Base-by-base conservation (phyloP, 2,797 vertebrate genomes). In the Bufotes viridis region DNA sequence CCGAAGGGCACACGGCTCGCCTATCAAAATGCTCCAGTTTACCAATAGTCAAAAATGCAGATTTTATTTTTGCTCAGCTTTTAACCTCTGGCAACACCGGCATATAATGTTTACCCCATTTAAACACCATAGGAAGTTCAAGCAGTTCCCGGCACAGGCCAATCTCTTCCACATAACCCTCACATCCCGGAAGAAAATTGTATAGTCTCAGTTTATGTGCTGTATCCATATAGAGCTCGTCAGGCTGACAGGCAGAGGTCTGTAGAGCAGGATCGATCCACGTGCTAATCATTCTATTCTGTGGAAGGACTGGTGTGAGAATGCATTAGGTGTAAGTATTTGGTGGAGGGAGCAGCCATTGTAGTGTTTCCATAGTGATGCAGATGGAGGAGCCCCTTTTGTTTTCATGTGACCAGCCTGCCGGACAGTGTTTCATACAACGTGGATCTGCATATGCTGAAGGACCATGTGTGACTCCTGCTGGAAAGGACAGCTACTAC, bases 331-430 rank as follows among this genome's bases (percentile, higher is more conserved):
- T 20, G 80, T 82, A 84, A 57, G 75, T 80, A 26, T 49, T 42
- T 58, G 70, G 24, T 70, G 72, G 67, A 60, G 51, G 63, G 12
- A 78, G 51, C 69, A 85, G 78, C 70, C 70, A 78, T 78, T 72
- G 83, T 69, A 51, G 82, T 12, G 78, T 85, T 82, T 81, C 82
- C 60, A 84, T 82, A 80, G 89, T 24, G 34, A 88, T 55, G 63
- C n/a, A 78, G 29, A 22, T 18, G 51, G 49, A 55, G 34, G 63
- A 22, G 29, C 78, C 69, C 49, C 49, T 76, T 58, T 57, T 81
- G 74, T 24, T 80, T 34, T 53, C 69, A 51, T 60, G 22, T 63
- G 26, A 81, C 22, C 49, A 63, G 76, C 22, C n/a, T 82, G 42
- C 24, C 69, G 7, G 51, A 67, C n/a, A 69, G 55, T 57, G 24